Evolutionary conservation across 2,113 vertebrate genomes (phyloP).

Genomic region (Crocuta crocuta): DNA sequence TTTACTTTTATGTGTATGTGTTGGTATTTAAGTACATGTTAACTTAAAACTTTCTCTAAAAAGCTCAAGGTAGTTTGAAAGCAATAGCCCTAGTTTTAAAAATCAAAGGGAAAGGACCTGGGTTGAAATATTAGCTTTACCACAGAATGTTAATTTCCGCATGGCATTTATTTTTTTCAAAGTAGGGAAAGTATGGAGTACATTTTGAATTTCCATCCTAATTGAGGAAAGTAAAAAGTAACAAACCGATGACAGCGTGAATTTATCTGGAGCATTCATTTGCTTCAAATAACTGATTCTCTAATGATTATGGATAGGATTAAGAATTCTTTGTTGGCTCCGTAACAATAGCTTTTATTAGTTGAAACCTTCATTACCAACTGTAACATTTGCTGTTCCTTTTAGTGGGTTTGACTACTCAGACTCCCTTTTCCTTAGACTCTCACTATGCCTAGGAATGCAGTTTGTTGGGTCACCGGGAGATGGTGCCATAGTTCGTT

Average conservation of each 20-base stretch:
- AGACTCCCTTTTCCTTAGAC: background rate
- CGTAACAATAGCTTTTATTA: background rate
- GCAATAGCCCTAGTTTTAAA: constrained; percentile 17
- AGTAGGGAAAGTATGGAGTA: background rate
- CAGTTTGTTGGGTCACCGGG: constrained; percentile 38
- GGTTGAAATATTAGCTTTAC: constrained; percentile 6
- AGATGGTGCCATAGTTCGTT: constrained; percentile 22
- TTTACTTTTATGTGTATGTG: constrained; percentile 46
- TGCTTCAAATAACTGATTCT: background rate
- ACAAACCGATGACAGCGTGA: background rate
- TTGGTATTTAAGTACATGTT: constrained; percentile 60
- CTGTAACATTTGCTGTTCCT: background rate
- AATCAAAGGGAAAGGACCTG: constrained; percentile 24
- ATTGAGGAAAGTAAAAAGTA: constrained; percentile 31
- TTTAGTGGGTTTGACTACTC: background rate
- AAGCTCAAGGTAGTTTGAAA: constrained; percentile 42
- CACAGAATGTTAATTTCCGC: constrained; percentile 35
- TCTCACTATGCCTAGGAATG: background rate
- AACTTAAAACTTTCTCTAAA: constrained; percentile 25
- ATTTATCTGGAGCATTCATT: constrained; percentile 23
- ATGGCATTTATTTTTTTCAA: background rate
- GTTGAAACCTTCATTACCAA: background rate
- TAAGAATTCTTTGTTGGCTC: background rate
- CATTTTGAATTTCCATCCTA: constrained; percentile 45
- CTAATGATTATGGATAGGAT: background rate